Evolutionary conservation across 2,888 invertebrate species (phyloP).

Genomic region (Zaprionus lineosus): DNA sequence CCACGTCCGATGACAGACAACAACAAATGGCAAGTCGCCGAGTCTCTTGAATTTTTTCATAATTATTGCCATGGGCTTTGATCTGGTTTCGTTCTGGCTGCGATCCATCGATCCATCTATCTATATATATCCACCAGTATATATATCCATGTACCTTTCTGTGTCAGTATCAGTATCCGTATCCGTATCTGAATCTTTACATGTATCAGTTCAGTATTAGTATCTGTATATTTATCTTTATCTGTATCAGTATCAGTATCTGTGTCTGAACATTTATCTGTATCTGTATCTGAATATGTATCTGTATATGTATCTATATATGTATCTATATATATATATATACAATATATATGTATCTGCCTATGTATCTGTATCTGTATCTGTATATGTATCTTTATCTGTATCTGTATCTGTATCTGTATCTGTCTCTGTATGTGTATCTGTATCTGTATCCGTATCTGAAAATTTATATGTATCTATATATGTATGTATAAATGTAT

Average conservation of each 20-base stretch:
- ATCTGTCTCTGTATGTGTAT: slow-evolving; percentile 3
- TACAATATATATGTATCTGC: too few species aligned
- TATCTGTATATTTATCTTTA: slow-evolving; percentile 21
- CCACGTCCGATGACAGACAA: slow-evolving; percentile 43
- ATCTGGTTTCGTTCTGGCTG: slow-evolving; percentile 71
- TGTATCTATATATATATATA: slow-evolving; percentile 6
- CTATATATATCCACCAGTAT: slow-evolving; percentile 26
- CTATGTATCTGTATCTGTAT: slow-evolving; percentile 22
- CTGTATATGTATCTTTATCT: slow-evolving; percentile 5
- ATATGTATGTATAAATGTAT: slow-evolving; percentile 23
- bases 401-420: too few species aligned
- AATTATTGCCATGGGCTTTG: slow-evolving; percentile 75
- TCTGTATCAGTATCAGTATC: slow-evolving; percentile 6
- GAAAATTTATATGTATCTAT: too few species aligned
- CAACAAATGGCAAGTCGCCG: slow-evolving; percentile 34
- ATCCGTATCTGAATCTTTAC: slow-evolving; percentile 4
- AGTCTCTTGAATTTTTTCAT: slow-evolving; percentile 54
- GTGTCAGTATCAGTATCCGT: slow-evolving; percentile 6
- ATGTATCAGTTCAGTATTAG: slow-evolving; percentile 3
- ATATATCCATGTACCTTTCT: slow-evolving; percentile 3
- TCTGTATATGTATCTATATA: slow-evolving; percentile 2
- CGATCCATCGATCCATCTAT: too few species aligned
- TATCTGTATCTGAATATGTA: slow-evolving; percentile 6
- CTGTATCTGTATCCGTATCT: slow-evolving; percentile 5
- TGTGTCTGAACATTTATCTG: slow-evolving; percentile 5